Base-by-base conservation (phyloP, 2,888 invertebrate species). In the Caenorhabditis wallacei region DNA sequence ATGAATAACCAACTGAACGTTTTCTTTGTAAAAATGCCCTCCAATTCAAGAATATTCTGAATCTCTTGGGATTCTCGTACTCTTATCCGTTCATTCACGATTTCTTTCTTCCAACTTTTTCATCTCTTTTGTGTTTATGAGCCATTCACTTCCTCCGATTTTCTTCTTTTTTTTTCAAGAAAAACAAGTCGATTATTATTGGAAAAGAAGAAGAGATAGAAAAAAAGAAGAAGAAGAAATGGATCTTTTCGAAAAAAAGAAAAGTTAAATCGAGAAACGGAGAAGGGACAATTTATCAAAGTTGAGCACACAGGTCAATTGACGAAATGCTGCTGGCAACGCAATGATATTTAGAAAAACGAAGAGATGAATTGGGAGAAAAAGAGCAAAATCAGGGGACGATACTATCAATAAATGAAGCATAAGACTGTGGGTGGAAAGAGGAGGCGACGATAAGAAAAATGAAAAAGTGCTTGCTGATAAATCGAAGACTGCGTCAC, bases 241-340 rank as follows among this genome's bases (percentile, higher is more conserved):
- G 57, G 57, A 35, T 51, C 35, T 46, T 18, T n/a, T 22, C 46
- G 53, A 51, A 37, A 53, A 68, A 18, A 53, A 63, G 37, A 37
- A 43, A 7, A 61, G 53, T 53, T 37, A 66, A n/a, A 66, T 35
- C 30, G 30, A 30, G 30, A 8, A 30, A n/a, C n/a, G 30, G 8
- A 30, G 8, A 30, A 30, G 43, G 35, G 22, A 20, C 76, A 68
- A 69, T 76, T 69, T 53, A 69, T 76, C 76, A 64, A 56, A 48
- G 57, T 35, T 37, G 66, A 76, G 76, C 76, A 69, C 76, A 69
- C 68, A 76, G 76, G 76, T 76, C 76, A 76, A 68, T 69, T 43
- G 61, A 61, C 40, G 26, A 61, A 61, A 61, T 43, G 59, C 40
- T 61, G 59, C 40, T 61, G 40, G 22, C 59, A 43, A 51, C n/a